Evolutionary conservation across 2,797 vertebrate species (phyloP), one percentile per base, ranked within the genome.

Genomic region (Vireo griseus): DNA sequence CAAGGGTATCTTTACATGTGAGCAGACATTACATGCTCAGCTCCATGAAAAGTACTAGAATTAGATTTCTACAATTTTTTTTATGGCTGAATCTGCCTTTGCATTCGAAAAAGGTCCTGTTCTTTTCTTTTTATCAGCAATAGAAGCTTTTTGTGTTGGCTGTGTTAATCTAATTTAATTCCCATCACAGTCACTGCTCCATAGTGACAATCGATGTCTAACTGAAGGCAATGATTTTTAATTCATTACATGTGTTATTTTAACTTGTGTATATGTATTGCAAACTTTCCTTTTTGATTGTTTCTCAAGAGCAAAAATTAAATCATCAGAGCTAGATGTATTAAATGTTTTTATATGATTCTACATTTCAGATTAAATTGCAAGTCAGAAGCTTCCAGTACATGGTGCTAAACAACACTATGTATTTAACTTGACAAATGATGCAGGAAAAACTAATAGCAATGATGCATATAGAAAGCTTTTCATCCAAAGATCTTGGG

Each of bases 341-440:
- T 94, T 95, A 95, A 96, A 86, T 84, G 61, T 59, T 95, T 94
- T 95, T 89, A 82, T 94, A 87, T 92, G 61, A 39, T 92, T 92
- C 85, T 91, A 66, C 66, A 33, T 97, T 96, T 95, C 90, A 95
- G 80, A 96, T 90, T 96, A 96, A 96, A 95, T 92, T 96, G 90
- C 93, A 92, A 96, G 84, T 95, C 87, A 95, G 82, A 95, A 96
- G 86, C 86, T 94, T 94, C 83, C 88, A 91, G 74, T 50, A 88
- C 69, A 67, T 83, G 93, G 90, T 97, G 92, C 87, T 89, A 91
- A 96, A 92, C 84, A 96, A 91, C 88, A 92, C 72, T 79, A 73
- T 67, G 88, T 94, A 96, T 95, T 96, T 96, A 91, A 95, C 90
- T 91, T 96, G 95, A 96, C 90, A 95, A 95, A 95, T 88, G 92